Evolutionary conservation across 2,888 invertebrate species (phyloP), one percentile per base, ranked within the genome.

Genomic region (Himalopsyche tibetana): DNA sequence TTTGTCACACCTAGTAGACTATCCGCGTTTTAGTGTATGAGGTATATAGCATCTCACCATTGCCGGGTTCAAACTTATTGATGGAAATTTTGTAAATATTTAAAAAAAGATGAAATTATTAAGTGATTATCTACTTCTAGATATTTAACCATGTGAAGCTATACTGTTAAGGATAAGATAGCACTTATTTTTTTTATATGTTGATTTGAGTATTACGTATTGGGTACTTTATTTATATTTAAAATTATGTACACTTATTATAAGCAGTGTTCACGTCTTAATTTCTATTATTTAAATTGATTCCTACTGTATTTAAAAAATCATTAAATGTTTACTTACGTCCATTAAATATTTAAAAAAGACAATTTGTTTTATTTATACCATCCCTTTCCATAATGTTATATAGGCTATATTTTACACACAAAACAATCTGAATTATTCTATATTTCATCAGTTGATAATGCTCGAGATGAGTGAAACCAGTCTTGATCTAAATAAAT

Each of bases 211-310:
- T 12, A 69, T 69, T 28, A 69, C 69, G 28, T 28, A 69, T 69
- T 6, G 28, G 28, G 28, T 74, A 38, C 74, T 28, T 28, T 69
- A 69, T 5, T 51, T 51, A 51, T 74, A 74, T 74, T 36, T 12
- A 63, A 28, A 63, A 19, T 74, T 12, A 38, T 74, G 74, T 74
- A 74, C 12, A 36, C 74, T 69, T 69, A 19, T 63, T 69, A 63
- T 74, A 74, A 36, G 11, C 38, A 36, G 74, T 74, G 74, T 74
- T 74, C 6, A 69, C 28, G 69, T 69, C 3, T 69, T 69, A 74
- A 28, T 36, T 74, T 74, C 36, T 74, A 74, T 74, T 74, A 74
- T 74, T 74, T 74, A 74, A 74, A 74, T 15, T 38, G 74, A 74
- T 74, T 74, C 74, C 74, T 74, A 74, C 36, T 63, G 63, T 63